These are phyloP conservation scores for Drosophila heteroneura DNA, from an alignment of 2,888 invertebrate genomes.

Conservation along the genomic window DNA sequence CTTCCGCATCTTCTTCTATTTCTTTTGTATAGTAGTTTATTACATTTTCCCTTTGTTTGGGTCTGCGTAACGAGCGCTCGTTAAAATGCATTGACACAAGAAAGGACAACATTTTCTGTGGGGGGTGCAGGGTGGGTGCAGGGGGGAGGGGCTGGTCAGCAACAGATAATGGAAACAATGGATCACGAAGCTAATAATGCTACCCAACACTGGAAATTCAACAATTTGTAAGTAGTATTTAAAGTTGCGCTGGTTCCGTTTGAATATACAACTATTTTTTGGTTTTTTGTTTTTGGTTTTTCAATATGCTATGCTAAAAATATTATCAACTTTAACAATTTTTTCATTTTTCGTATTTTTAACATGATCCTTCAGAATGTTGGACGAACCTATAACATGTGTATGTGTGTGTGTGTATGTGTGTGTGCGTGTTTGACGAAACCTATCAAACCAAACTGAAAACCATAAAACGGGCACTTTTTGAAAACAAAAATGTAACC, in stretches of 20 bases:
- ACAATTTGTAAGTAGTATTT: constrained; percentile 69
- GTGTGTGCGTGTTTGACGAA: constrained; percentile 63
- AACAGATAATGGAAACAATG: constrained; percentile 79
- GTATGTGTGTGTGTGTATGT: constrained; percentile 56
- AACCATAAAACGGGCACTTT: constrained; percentile 63
- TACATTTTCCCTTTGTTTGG: constrained; percentile 69
- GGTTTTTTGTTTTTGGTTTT: constrained; percentile 6
- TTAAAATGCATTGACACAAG: constrained; percentile 76
- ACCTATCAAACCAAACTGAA: constrained; percentile 50
- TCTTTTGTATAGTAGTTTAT: constrained; percentile 56
- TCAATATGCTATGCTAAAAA: constrained; percentile 67
- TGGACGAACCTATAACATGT: constrained; percentile 65
- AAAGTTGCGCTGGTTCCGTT: constrained; percentile 62
- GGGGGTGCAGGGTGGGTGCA: background rate
- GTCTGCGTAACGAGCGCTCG: constrained; percentile 74
- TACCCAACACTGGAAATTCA: constrained; percentile 66
- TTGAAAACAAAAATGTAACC: constrained; percentile 63
- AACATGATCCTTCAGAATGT: constrained; percentile 61
- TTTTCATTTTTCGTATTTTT: constrained; percentile 24
- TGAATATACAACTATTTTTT: constrained; percentile 43
- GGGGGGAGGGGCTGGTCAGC: constrained; percentile 32
- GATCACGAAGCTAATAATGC: constrained; percentile 74
- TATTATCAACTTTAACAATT: constrained; percentile 79
- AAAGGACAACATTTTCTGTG: constrained; percentile 68
- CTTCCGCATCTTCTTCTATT: background rate